These are phyloP conservation scores for Anaspis maculata DNA, from an alignment of 2,888 invertebrate species.

Conservation along the genomic window DNA sequence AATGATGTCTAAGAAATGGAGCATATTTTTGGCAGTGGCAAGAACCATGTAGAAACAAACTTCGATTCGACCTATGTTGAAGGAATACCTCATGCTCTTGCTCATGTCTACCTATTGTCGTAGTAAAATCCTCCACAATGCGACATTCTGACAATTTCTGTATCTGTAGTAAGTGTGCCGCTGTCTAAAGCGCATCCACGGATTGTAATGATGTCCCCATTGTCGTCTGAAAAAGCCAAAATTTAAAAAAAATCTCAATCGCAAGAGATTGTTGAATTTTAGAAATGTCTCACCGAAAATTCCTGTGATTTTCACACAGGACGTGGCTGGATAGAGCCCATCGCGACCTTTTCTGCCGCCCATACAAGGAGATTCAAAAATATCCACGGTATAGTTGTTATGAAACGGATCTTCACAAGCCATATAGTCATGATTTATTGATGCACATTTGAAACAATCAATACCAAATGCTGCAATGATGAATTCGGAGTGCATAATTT, in stretches of 20 bases:
- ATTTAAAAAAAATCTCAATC: conserved; percentile 4
- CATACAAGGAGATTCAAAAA: conserved; percentile 87
- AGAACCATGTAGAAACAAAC: no score
- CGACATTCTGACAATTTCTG: conserved; percentile 94
- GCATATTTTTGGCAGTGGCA: no score
- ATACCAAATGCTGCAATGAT: conserved; percentile 46
- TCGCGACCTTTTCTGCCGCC: conserved; percentile 87
- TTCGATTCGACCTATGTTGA: no score
- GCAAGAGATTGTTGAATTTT: conserved; percentile 1
- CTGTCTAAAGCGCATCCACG: conserved; percentile 92
- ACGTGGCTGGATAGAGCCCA: conserved; percentile 92
- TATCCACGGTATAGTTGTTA: conserved; percentile 76
- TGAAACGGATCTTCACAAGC: conserved; percentile 95
- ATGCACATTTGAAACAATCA: conserved; percentile 96
- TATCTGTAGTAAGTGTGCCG: conserved; percentile 90
- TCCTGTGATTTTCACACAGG: conserved; percentile 93
- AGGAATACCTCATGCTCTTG: no score
- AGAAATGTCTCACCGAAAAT: conserved; percentile 62
- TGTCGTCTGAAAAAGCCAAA: conserved; percentile 54
- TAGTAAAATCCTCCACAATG: conserved; percentile 94
- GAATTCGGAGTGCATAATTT: no score
- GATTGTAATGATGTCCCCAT: conserved; percentile 74
- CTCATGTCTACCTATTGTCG: no score
- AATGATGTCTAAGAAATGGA: no score
- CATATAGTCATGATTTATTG: conserved; percentile 76